Base-by-base conservation (phyloP, 2,797 vertebrate genomes). In the Poeciliopsis turneri region DNA sequence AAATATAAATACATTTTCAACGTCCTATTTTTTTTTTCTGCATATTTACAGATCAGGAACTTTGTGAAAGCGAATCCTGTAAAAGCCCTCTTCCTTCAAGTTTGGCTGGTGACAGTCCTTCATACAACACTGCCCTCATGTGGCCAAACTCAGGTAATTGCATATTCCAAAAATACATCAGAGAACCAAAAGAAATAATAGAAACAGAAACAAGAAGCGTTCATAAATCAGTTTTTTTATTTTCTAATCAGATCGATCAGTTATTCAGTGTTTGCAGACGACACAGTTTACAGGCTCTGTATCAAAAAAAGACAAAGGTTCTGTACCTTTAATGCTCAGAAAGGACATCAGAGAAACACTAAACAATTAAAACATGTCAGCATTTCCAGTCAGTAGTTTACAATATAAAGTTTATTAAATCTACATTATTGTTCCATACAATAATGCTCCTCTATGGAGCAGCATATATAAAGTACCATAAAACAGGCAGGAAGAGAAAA, bases 331-430 rank as follows among this genome's bases (percentile, higher is more conserved):
- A 84, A 84, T 88, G 83, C 69, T 82, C 61, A 79, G 88, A 92
- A 92, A 92, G 51, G 70, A 80, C 80, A 74, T 89, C 81, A 91
- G 93, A 95, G 95, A 96, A 97, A 97, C 94, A 96, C 92, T 96
- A 97, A 95, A 96, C 95, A 96, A 95, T 97, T 95, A 96, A 96
- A 96, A 96, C 90, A 92, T 91, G 85, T 78, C 89, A 93, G 90
- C 81, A 92, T 87, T 92, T 92, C 47, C 71, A 36, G 75, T 76
- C 80, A 84, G 91, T 92, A 91, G 93, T 96, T 94, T 95, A 97
- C 95, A 97, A 91, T 57, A 90, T 88, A 93, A 89, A 90, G 92
- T 94, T 85, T 92, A 83, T 94, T 69, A 86, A 90, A 90, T 94
- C 95, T 95, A 95, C 89, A 95, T 84, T 88, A 87, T 83, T 64